Percentiles rank a stretch among this genome's conserved stretches.
Conservation (phyloP, 1,140 invertebrate genomes). For the Drosophila pandora region DNA sequence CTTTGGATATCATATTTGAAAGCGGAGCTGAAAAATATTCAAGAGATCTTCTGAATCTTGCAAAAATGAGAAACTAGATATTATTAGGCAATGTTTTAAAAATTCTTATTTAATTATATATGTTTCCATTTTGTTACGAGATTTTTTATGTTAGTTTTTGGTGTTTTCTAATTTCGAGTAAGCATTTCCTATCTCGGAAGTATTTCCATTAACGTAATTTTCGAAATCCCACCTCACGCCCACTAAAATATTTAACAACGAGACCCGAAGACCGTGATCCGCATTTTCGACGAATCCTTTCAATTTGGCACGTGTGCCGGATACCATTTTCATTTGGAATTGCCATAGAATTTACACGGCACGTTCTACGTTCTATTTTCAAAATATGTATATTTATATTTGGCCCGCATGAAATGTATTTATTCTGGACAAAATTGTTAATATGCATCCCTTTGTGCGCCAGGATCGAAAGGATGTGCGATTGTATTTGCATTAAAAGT, state of each 20-base stretch:
- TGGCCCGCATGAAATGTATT: conserved; percentile 66
- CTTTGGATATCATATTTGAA: conserved; percentile 30
- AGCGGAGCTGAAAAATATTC: background rate
- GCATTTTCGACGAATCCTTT: conserved; percentile 44
- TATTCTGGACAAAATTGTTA: conserved; percentile 64
- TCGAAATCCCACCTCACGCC: conserved; percentile 44
- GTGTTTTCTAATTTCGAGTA: background rate
- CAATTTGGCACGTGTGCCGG: conserved; percentile 77
- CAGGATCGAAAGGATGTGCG: conserved; percentile 63
- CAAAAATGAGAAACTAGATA: background rate
- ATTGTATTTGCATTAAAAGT: conserved; percentile 79
- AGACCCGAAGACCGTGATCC: conserved; percentile 17
- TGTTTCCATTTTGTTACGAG: background rate
- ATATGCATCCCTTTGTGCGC: conserved; percentile 56
- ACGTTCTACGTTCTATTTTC: conserved; percentile 39
- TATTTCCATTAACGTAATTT: conserved; percentile 37
- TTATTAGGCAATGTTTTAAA: background rate
- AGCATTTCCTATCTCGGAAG: conserved; percentile 1
- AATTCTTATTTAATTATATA: background rate
- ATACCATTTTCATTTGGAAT: conserved; percentile 69
- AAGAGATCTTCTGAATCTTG: background rate
- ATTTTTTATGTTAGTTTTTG: too few relatives aligned
- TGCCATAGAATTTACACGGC: conserved; percentile 43
- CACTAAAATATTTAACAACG: conserved; percentile 13
- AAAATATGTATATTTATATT: conserved; percentile 7